Evolutionary conservation across 2,797 vertebrate genomes (phyloP).

Genomic region (Holocentrus rufus): DNA sequence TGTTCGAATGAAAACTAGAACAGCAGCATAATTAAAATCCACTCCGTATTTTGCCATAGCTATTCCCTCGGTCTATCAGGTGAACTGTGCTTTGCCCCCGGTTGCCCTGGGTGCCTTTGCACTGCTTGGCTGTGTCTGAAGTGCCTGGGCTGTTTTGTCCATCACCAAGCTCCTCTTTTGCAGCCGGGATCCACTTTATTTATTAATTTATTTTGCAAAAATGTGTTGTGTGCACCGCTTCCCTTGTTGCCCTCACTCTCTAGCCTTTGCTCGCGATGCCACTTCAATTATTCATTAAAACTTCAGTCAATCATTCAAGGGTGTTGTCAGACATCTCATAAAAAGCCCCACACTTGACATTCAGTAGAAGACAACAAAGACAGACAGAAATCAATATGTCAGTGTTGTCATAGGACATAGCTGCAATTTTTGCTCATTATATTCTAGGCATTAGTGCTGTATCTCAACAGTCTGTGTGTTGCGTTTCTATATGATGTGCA

Average conservation of each 20-base stretch:
- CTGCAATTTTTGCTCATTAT: constrained; percentile 21
- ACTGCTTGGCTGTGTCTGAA: constrained; percentile 34
- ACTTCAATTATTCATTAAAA: constrained; percentile 68
- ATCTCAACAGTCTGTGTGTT: neutral
- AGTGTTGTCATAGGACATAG: constrained; percentile 54
- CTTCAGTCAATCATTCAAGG: constrained; percentile 48
- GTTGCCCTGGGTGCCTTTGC: constrained; percentile 37
- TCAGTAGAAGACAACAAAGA: constrained; percentile 55
- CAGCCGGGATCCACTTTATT: neutral
- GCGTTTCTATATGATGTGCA: neutral
- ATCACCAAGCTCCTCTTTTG: constrained; percentile 6
- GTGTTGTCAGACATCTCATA: constrained; percentile 59
- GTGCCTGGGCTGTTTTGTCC: neutral
- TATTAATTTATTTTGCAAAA: constrained; percentile 4
- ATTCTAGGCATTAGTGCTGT: constrained; percentile 7
- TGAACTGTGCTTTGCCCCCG: constrained; percentile 48
- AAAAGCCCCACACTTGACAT: constrained; percentile 58
- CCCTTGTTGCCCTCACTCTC: neutral
- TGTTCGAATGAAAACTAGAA: constrained; percentile 72
- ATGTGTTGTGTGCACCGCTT: constrained; percentile 9
- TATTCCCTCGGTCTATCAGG: constrained; percentile 57
- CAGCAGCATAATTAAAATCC: constrained; percentile 76
- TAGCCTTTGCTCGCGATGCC: constrained; percentile 7
- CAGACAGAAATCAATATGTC: constrained; percentile 58
- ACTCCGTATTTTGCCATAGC: constrained; percentile 61